Evolutionary conservation across 1,140 invertebrate species (phyloP).

Genomic region (Caerostris extrusa): DNA sequence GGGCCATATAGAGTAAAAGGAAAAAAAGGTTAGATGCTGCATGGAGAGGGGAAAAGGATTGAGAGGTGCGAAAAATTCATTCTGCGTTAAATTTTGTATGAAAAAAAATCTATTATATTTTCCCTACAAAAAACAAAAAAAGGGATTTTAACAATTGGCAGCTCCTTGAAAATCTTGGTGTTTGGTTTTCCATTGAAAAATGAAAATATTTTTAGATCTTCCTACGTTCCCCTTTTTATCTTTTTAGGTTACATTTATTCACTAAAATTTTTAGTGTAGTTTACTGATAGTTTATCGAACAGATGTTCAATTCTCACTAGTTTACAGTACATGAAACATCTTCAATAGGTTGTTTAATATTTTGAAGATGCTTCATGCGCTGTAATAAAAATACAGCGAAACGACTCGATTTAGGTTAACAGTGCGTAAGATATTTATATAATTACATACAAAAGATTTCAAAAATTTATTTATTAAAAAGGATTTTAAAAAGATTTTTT

Average conservation of each 20-base stretch:
- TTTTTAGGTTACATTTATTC: too few species aligned
- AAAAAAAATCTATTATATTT: neutral
- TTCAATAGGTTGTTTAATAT: too few species aligned
- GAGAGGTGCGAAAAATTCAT: neutral
- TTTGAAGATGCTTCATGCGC: too few species aligned
- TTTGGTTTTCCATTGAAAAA: neutral
- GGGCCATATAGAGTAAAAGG: neutral
- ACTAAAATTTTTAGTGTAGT: too few species aligned
- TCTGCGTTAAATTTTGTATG: neutral
- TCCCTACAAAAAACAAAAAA: neutral
- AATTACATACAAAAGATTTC: too few species aligned
- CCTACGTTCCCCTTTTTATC: neutral
- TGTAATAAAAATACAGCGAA: too few species aligned
- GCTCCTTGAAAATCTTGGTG: neutral
- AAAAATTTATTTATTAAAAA: neutral
- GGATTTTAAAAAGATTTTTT: neutral
- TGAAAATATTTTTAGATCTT: neutral
- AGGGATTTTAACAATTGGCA: constrained; percentile 12
- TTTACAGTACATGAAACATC: too few species aligned
- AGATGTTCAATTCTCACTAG: too few species aligned
- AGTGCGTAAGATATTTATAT: too few species aligned
- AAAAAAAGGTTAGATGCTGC: neutral
- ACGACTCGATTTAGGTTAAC: too few species aligned
- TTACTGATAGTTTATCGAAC: too few species aligned
- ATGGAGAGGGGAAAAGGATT: neutral